phyloP scores from a whole-genome alignment of 2,113 vertebrate genomes.

The Motacilla alba region DNA sequence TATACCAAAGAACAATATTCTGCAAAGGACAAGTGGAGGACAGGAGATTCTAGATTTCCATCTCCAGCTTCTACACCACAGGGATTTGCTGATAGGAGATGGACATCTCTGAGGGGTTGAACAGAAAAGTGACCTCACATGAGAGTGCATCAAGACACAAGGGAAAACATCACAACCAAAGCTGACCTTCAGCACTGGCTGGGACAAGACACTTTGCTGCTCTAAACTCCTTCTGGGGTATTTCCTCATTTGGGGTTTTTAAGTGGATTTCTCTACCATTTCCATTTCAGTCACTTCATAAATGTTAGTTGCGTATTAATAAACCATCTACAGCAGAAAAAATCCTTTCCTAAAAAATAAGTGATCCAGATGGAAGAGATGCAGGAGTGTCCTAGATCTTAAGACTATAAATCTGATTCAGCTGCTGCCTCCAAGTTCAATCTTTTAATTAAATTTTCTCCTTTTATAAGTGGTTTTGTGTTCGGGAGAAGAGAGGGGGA shows the following conservation, averaged over 20 bases:
- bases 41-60: background rate
- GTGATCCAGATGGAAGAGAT: background rate
- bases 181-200: background rate
- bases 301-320: background rate
- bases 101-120: background rate
- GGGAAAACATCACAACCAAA: background rate
- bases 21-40: background rate
- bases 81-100: background rate
- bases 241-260: background rate
- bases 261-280: background rate
- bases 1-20: background rate
- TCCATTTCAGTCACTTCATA: background rate
- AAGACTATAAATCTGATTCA: background rate
- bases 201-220: background rate
- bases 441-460: constrained; percentile 12
- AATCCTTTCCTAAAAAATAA: background rate
- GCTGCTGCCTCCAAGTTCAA: constrained; percentile 5
- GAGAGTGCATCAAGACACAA: background rate
- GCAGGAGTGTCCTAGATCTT: background rate
- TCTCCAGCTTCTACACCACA: background rate
- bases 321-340: background rate
- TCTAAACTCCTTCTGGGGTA: background rate
- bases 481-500: background rate
- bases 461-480: background rate
- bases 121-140: background rate